Conservation (phyloP, 1,140 invertebrate species). For the Babylonia areolata region DNA sequence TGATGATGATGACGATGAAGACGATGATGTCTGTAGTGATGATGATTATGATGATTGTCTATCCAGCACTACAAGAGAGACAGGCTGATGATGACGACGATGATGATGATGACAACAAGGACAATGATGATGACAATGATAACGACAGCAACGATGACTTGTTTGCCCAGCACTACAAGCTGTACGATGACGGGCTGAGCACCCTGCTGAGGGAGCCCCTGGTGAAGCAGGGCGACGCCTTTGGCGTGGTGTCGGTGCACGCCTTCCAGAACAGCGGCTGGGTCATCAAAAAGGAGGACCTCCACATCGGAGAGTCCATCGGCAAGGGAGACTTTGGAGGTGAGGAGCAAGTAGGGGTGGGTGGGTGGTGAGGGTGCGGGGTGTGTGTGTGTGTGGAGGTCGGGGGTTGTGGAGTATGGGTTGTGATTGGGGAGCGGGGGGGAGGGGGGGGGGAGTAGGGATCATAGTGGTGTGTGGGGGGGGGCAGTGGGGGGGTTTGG, state of each 20-base stretch:
- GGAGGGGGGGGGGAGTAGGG: conserved; percentile 81
- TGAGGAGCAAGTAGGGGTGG: conserved; percentile 50
- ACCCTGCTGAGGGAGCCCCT: conserved; percentile 91
- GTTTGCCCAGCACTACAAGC: background rate
- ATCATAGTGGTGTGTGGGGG: conserved; percentile 93
- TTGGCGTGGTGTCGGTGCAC: conserved; percentile 83
- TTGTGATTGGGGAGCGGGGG: too few relatives aligned
- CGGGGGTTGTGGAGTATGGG: too few relatives aligned
- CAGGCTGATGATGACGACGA: too few relatives aligned
- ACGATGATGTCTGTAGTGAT: background rate
- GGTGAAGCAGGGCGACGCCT: conserved; percentile 85
- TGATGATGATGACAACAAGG: too few relatives aligned
- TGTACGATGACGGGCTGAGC: conserved; percentile 93
- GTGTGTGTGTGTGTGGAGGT: background rate
- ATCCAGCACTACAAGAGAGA: conserved; percentile 95
- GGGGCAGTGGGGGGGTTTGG: conserved; percentile 90
- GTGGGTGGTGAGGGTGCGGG: background rate
- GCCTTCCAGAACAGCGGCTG: conserved; percentile 91
- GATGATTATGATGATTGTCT: too few relatives aligned
- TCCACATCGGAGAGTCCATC: conserved; percentile 87
- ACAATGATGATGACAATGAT: too few relatives aligned
- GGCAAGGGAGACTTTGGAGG: conserved; percentile 97
- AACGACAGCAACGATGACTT: too few relatives aligned
- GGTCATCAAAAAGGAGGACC: conserved; percentile 90
- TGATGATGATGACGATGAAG: conserved; percentile 11